These are phyloP conservation scores for Ceratina calcarata DNA, from an alignment of 1,140 invertebrate genomes.

Conservation along the genomic window DNA sequence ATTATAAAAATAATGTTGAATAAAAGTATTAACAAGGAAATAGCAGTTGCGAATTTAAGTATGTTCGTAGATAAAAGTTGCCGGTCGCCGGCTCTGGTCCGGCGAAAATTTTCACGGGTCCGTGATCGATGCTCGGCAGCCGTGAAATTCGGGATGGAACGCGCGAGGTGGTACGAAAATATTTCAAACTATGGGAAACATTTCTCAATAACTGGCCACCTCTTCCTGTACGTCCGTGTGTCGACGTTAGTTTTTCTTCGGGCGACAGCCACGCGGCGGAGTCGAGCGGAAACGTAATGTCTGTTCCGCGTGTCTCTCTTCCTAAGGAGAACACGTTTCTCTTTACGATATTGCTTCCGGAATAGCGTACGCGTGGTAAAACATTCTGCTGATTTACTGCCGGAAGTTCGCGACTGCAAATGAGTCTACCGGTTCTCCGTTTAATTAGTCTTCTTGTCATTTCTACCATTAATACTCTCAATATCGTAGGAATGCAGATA, in stretches of 20 bases:
- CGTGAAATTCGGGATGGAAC: conserved; percentile 11
- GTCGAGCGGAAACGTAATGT: not conserved
- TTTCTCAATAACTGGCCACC: conserved; percentile 31
- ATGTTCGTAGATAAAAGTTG: no score
- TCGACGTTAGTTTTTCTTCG: not conserved
- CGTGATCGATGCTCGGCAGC: conserved; percentile 5
- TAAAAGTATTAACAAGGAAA: no score
- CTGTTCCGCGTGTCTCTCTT: not conserved
- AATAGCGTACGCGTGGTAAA: not conserved
- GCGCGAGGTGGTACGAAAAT: not conserved
- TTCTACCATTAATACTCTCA: no score
- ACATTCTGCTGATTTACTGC: no score
- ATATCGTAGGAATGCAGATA: no score
- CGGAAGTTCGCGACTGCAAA: no score
- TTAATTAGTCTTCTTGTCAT: no score
- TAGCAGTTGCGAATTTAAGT: no score
- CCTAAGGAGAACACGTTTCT: not conserved
- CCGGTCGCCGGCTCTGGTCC: no score
- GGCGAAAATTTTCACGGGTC: no score
- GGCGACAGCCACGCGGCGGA: not conserved
- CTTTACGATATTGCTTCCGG: not conserved
- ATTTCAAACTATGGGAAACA: conserved; percentile 35
- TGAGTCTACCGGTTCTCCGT: no score
- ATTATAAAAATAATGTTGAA: no score
- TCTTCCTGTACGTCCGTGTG: not conserved